A percentile compares a stretch with the other conserved stretches of the same genome.
phyloP scores from a whole-genome alignment of 2,888 invertebrate species.

The Netelia virgata region DNA sequence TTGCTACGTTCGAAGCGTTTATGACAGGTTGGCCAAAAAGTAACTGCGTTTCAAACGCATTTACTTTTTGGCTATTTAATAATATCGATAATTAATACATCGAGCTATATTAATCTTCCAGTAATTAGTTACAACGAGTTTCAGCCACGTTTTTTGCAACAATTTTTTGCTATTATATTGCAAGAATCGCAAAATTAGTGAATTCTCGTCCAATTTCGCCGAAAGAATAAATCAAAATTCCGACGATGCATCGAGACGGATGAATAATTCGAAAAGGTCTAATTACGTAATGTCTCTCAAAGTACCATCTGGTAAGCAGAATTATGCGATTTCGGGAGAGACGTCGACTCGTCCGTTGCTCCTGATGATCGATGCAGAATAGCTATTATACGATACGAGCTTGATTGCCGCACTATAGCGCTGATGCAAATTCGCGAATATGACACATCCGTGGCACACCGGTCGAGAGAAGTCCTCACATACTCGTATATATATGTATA shows the following conservation, averaged over 20 bases:
- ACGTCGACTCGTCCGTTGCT: background rate
- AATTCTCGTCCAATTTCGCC: too few species aligned
- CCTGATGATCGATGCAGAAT: slow-evolving; percentile 40
- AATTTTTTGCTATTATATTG: background rate
- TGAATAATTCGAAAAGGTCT: slow-evolving; percentile 21
- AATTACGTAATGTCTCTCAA: slow-evolving; percentile 53
- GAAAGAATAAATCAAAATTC: too few species aligned
- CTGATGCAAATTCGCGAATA: slow-evolving; percentile 62
- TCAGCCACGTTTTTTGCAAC: background rate
- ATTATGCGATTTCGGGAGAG: slow-evolving; percentile 57
- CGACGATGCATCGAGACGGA: background rate
- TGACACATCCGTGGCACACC: slow-evolving; percentile 52
- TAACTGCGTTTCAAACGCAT: background rate
- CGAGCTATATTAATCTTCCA: background rate
- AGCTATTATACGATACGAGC: background rate
- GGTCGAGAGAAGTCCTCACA: slow-evolving; percentile 1
- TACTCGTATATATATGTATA: background rate
- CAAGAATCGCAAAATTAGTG: background rate
- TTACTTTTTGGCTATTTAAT: background rate
- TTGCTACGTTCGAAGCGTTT: background rate
- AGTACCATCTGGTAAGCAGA: slow-evolving; percentile 24
- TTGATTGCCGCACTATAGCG: slow-evolving; percentile 14
- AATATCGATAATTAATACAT: background rate
- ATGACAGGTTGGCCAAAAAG: background rate
- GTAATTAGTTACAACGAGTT: background rate